These are phyloP conservation scores for Chionomys nivalis DNA, from an alignment of 2,113 vertebrate species.

Conservation along the genomic window DNA sequence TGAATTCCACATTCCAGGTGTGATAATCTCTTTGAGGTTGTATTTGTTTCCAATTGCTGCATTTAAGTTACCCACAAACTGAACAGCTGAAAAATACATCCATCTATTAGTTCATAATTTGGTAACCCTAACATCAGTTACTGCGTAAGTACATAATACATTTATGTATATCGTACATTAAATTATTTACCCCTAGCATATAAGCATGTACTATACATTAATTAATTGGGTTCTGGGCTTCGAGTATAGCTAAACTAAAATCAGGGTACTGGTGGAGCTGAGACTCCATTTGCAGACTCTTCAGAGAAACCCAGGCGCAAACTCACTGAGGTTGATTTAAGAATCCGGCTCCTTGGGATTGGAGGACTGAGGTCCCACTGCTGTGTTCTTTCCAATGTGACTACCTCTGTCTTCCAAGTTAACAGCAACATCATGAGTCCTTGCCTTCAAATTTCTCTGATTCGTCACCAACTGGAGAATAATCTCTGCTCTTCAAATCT, in stretches of 20 bases:
- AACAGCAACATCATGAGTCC: not conserved
- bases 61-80: not conserved
- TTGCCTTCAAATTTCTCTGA: not conserved
- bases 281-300: not conserved
- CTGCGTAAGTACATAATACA: no score
- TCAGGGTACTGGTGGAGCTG: not conserved
- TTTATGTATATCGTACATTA: no score
- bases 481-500: not conserved
- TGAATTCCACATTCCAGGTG: not conserved
- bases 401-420: not conserved
- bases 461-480: not conserved
- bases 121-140: not conserved
- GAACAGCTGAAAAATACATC: not conserved
- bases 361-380: not conserved
- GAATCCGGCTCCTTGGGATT: not conserved
- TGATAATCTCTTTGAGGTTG: not conserved
- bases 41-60: not conserved
- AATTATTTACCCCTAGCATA: no score
- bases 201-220: no score
- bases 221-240: not conserved
- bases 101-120: not conserved
- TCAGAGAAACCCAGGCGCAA: not conserved
- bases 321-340: not conserved
- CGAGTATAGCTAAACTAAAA: not conserved
- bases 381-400: not conserved